Conservation (phyloP, 2,797 vertebrate species). For the Sitta carolinensis region DNA sequence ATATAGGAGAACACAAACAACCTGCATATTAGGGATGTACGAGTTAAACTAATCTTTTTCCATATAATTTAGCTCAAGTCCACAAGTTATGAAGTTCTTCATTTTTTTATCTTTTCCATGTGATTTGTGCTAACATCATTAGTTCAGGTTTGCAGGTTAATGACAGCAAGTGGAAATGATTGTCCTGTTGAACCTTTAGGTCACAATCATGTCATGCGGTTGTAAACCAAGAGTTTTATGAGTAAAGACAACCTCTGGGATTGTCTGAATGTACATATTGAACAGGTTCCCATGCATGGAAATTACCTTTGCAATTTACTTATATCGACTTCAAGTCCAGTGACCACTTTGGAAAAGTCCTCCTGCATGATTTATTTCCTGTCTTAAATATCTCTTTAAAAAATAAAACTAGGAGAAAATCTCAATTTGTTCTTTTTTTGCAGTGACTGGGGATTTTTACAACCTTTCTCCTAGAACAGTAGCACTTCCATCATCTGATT, state of each 20-base stretch:
- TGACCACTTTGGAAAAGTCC: background rate
- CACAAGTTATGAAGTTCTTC: background rate
- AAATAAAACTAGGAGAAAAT: background rate
- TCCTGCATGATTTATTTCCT: background rate
- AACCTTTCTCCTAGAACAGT: background rate
- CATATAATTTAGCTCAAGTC: background rate
- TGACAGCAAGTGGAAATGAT: background rate
- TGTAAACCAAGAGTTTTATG: background rate
- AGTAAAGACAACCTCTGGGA: background rate
- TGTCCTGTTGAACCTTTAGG: background rate
- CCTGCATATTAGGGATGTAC: background rate
- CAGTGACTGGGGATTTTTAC: background rate
- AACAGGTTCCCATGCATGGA: fast-evolving
- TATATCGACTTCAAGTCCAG: background rate
- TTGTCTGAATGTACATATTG: background rate
- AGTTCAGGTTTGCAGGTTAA: background rate
- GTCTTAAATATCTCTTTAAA: background rate
- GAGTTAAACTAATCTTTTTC: background rate
- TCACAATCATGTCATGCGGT: fast-evolving
- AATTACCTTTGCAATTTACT: background rate
- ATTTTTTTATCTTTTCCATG: background rate
- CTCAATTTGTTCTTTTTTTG: background rate
- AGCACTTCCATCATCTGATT: background rate
- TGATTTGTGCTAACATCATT: background rate
- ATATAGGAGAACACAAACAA: background rate